Conservation (phyloP, 2,113 vertebrate species). For the Kryptolebias marmoratus region DNA sequence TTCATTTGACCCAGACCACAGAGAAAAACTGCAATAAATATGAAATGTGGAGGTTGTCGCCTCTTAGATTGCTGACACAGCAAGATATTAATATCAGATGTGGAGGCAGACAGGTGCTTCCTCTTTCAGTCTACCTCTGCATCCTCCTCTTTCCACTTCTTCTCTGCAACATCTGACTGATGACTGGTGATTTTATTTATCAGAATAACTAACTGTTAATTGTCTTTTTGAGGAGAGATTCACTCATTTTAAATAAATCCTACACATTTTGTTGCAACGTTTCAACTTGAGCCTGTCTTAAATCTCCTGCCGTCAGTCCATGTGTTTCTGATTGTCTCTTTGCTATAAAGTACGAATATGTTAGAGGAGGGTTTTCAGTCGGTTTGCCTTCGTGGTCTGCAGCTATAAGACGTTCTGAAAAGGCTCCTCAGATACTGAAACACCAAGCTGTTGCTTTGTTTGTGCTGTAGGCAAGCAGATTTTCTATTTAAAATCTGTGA, state of each 20-base stretch:
- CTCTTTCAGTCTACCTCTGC: slow-evolving; percentile 5
- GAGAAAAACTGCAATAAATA: slow-evolving; percentile 22
- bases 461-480: slow-evolving; percentile 9
- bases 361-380: slow-evolving; percentile 15
- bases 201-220: background rate
- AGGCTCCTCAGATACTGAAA: slow-evolving; percentile 1
- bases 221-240: background rate
- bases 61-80: slow-evolving; percentile 44
- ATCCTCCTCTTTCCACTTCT: background rate
- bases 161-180: background rate
- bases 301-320: background rate
- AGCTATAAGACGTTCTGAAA: slow-evolving; percentile 5
- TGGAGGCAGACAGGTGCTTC: slow-evolving; percentile 5
- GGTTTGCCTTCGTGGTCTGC: background rate
- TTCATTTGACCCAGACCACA: slow-evolving; percentile 3
- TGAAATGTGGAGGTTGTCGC: slow-evolving; percentile 28
- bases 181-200: slow-evolving; percentile 7
- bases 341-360: background rate
- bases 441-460: background rate
- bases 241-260: background rate
- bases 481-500: background rate
- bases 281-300: background rate
- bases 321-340: slow-evolving; percentile 10
- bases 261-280: background rate
- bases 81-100: slow-evolving; percentile 50